Conservation (phyloP, 2,888 invertebrate species). For the Onthophagus sagittarius region DNA sequence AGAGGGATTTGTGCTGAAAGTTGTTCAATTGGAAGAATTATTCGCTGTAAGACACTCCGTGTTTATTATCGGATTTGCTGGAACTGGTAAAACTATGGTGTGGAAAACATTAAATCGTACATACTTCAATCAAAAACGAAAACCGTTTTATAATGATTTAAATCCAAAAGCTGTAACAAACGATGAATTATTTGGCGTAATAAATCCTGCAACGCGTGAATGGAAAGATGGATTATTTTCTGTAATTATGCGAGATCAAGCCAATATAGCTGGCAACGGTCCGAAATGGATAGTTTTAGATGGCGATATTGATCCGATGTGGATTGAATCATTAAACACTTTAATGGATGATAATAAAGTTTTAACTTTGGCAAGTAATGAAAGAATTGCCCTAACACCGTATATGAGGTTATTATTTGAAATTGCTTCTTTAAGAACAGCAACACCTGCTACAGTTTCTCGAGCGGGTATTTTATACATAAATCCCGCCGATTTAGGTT, state of each 20-base stretch:
- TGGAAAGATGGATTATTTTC: constrained; percentile 93
- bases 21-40: constrained; percentile 87
- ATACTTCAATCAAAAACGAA: constrained; percentile 74
- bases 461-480: constrained; percentile 92
- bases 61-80: constrained; percentile 66
- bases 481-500: constrained; percentile 90
- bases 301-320: constrained; percentile 97
- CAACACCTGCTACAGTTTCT: constrained; percentile 94
- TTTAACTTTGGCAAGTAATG: constrained; percentile 88
- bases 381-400: constrained; percentile 85
- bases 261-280: constrained; percentile 79
- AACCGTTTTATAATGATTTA: constrained; percentile 84
- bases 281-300: constrained; percentile 95
- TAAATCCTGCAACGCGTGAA: constrained; percentile 89
- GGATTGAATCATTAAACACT: constrained; percentile 95
- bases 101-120: constrained; percentile 88
- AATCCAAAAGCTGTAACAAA: constrained; percentile 96
- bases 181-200: constrained; percentile 91
- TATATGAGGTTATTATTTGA: constrained; percentile 91
- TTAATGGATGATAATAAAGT: constrained; percentile 98
- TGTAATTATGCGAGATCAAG: constrained; percentile 89
- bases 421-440: constrained; percentile 83
- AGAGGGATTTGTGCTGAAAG: constrained; percentile 81
- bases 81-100: constrained; percentile 89
- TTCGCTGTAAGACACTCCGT: constrained; percentile 94